phyloP scores from a whole-genome alignment of 1,140 invertebrate genomes.

The Zaprionus ornatus region DNA sequence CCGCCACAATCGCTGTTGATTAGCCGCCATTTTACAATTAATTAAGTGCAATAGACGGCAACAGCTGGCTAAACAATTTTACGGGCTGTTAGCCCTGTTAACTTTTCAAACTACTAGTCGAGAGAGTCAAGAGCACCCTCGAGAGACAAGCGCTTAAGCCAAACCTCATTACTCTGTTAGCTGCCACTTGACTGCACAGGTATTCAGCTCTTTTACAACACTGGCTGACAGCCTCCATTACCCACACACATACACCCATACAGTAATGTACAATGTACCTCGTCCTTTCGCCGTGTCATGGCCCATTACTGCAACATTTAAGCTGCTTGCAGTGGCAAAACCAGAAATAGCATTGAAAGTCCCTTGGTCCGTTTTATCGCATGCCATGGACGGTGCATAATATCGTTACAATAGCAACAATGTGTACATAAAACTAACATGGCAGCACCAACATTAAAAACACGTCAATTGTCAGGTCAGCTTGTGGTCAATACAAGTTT shows the following conservation, averaged over 20 bases:
- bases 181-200: conserved; percentile 29
- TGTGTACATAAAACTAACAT: conserved; percentile 31
- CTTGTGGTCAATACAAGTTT: conserved; percentile 14
- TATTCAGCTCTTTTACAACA: conserved; percentile 41
- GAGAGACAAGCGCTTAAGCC: conserved; percentile 6
- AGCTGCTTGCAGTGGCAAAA: conserved; percentile 41
- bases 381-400: conserved; percentile 24
- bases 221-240: conserved; percentile 8
- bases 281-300: conserved; percentile 5
- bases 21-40: background rate
- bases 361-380: conserved; percentile 28
- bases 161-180: conserved; percentile 25
- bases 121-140: background rate
- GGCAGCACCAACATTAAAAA: conserved; percentile 30
- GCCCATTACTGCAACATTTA: conserved; percentile 51
- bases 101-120: background rate
- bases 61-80: background rate
- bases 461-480: conserved; percentile 45
- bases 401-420: conserved; percentile 42
- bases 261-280: background rate
- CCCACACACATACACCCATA: background rate
- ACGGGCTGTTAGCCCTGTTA: background rate
- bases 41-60: background rate
- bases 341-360: conserved; percentile 31
- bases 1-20: background rate